Percentiles rank a stretch among this genome's conserved stretches.
phyloP scores from a whole-genome alignment of 2,888 invertebrate genomes.

The Punctoribates punctum region DNA sequence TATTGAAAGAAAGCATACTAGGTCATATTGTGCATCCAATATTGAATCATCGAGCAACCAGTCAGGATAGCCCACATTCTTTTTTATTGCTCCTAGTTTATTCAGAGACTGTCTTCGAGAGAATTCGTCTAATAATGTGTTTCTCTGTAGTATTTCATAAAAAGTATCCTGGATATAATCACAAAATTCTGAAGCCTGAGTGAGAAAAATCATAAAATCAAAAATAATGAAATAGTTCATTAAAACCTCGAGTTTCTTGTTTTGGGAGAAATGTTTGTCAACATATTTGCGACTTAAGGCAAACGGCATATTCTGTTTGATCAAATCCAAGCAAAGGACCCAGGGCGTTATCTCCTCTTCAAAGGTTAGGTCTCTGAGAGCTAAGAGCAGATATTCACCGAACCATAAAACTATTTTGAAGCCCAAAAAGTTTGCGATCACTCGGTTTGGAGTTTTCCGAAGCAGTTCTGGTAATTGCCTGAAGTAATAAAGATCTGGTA shows the following conservation, averaged over 20 bases:
- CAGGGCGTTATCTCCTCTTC: not conserved
- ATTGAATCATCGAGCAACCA: constrained; percentile 52
- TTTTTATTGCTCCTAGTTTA: constrained; percentile 56
- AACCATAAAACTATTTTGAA: not conserved
- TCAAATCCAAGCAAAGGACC: not conserved
- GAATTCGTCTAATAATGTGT: not conserved
- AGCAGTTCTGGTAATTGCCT: not conserved
- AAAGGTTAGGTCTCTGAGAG: not conserved
- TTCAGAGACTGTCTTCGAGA: constrained; percentile 48
- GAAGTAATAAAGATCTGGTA: not conserved
- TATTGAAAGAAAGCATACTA: not conserved
- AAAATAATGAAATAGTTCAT: not conserved
- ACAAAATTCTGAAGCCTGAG: not conserved
- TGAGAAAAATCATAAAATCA: not conserved
- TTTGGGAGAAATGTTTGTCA: not conserved
- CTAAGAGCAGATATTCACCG: not conserved
- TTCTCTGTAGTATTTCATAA: not conserved
- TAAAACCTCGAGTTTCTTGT: not conserved
- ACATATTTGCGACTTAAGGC: constrained; percentile 22
- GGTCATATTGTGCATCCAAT: not conserved
- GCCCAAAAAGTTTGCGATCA: constrained; percentile 1
- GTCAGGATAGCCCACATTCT: constrained; percentile 58
- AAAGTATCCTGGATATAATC: not conserved
- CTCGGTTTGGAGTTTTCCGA: not conserved
- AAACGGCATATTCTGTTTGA: not conserved